Percentiles rank a stretch among this genome's conserved stretches.
Evolutionary conservation across 2,888 invertebrate species (phyloP).

Genomic region (Seladonia tumulorum): DNA sequence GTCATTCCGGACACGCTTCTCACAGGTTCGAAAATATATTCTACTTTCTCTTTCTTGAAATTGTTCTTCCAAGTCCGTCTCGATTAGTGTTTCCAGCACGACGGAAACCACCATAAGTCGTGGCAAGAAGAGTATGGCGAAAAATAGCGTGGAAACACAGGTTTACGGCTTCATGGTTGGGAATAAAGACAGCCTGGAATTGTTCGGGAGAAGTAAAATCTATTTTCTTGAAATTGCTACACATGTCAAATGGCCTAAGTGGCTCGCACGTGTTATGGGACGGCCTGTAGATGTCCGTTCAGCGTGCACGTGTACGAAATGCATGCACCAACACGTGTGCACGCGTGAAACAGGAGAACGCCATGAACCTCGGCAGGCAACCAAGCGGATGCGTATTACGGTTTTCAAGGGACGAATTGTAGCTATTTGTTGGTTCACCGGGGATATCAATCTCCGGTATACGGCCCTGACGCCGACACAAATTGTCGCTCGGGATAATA

Average conservation of each 20-base stretch:
- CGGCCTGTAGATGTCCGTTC: background rate
- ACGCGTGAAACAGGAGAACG: slow-evolving; percentile 6
- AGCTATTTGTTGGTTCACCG: slow-evolving; percentile 69
- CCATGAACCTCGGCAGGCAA: slow-evolving; percentile 38
- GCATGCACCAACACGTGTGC: slow-evolving; percentile 13
- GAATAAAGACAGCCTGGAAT: background rate
- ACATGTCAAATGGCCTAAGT: background rate
- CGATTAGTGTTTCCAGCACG: background rate
- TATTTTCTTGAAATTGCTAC: background rate
- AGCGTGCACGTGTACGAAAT: slow-evolving; percentile 24
- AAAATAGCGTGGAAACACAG: background rate
- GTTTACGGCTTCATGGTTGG: background rate
- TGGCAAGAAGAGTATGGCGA: background rate
- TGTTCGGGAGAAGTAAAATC: background rate
- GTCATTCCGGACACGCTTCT: background rate
- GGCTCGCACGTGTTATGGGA: background rate
- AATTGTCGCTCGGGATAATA: slow-evolving; percentile 69
- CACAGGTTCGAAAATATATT: background rate
- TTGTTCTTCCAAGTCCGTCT: background rate
- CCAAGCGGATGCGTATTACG: slow-evolving; percentile 71
- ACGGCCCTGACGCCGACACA: slow-evolving; percentile 62
- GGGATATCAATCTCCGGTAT: slow-evolving; percentile 72
- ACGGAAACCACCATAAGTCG: background rate
- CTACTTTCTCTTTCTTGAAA: background rate
- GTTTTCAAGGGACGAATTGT: slow-evolving; percentile 75